Evolutionary conservation across 2,113 vertebrate species (phyloP).

Genomic region (Cettia cetti): DNA sequence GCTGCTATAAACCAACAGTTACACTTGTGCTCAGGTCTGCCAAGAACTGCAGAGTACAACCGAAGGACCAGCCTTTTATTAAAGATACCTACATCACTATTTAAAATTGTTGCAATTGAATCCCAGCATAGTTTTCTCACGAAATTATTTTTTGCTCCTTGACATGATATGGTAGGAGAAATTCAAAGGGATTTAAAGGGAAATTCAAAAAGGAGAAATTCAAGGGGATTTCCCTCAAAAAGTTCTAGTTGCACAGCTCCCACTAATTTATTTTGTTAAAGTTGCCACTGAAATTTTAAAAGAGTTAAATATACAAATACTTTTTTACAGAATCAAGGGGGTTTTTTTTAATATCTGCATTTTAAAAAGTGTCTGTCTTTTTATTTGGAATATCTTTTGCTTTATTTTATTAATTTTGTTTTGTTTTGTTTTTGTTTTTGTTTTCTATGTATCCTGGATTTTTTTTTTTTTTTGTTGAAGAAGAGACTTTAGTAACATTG

Average conservation of each 20-base stretch:
- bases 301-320: neutral
- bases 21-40: neutral
- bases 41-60: neutral
- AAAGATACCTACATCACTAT: neutral
- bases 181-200: neutral
- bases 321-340: neutral
- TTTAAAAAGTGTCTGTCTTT: neutral
- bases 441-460: neutral
- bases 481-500: neutral
- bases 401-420: neutral
- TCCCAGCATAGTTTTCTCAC: neutral
- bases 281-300: neutral
- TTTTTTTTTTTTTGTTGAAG: neutral
- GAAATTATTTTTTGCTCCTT: neutral
- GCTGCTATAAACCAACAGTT: neutral
- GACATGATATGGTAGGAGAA: neutral
- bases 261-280: neutral
- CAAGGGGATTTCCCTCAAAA: neutral
- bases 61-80: neutral
- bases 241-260: neutral
- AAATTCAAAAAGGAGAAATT: neutral
- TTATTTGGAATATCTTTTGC: neutral
- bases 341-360: neutral
- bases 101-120: neutral
- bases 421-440: neutral